Percentiles rank a stretch among this genome's conserved stretches.
Evolutionary conservation across 2,797 vertebrate genomes (phyloP).

Genomic region (Uromys caudimaculatus): DNA sequence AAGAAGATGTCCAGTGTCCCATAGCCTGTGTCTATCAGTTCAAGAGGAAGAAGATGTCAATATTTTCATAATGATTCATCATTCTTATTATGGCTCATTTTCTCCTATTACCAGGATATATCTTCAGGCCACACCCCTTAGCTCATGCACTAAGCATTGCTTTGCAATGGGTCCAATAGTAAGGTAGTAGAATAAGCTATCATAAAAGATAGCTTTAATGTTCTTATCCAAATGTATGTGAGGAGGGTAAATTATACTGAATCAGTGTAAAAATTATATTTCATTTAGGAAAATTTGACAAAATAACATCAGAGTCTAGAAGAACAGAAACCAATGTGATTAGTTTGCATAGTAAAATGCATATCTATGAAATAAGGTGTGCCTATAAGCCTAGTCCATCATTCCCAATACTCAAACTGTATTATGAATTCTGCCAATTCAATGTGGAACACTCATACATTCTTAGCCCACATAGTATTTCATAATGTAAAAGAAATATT

Average conservation of each 20-base stretch:
- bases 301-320: constrained; percentile 44
- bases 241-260: constrained; percentile 5
- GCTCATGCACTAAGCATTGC: constrained; percentile 59
- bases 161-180: constrained; percentile 41
- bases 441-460: neutral
- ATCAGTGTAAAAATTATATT: constrained; percentile 19
- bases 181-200: constrained; percentile 65
- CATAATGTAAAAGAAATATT: neutral
- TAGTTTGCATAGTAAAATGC: neutral
- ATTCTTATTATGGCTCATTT: constrained; percentile 66
- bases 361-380: neutral
- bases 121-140: constrained; percentile 45
- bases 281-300: constrained; percentile 44
- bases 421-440: neutral
- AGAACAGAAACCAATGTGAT: neutral
- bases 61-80: constrained; percentile 78
- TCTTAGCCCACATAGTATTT: constrained; percentile 7
- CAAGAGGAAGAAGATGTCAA: constrained; percentile 73
- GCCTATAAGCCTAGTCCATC: neutral
- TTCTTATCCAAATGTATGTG: neutral
- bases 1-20: constrained; percentile 70
- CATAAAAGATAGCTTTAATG: constrained; percentile 74
- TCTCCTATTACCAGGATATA: constrained; percentile 42
- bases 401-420: neutral
- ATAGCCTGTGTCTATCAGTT: constrained; percentile 69